Evolutionary conservation across 2,888 invertebrate genomes (phyloP), one percentile per base, ranked within the genome.

Genomic region (Drosophila multiciliata): DNA sequence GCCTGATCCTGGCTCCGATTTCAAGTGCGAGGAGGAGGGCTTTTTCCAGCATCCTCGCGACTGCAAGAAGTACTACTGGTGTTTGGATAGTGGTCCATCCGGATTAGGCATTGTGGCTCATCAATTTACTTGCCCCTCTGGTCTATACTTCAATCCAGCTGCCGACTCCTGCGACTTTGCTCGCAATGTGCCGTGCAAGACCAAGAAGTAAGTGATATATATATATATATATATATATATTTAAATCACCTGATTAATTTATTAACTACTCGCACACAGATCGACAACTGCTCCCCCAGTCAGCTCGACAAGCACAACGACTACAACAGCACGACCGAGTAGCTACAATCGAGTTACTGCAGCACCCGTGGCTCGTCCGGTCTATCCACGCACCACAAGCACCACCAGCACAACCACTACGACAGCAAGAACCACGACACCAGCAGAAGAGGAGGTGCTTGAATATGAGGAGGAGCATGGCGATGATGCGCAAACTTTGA

Each of bases 51-150:
- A 98, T 93, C 98, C 98, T 0, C 95, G 97, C 48, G 98, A 98
- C 92, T 98, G 98, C 93, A 97, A 98, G 92, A 98, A 98, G 92
- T 98, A 98, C 91, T 98, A 97, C 94, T 98, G 98, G 98, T 98
- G 98, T 91, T 94, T 98, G 77, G 97, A 97, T 91, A 97, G 96
- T 85, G 97, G 97, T 4, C 96, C 98, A 0, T 97, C 98, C 0
- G 97, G 97, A 89, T 94, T 97, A 23, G 98, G 98, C 74, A 96
- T 98, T 57, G 97, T 98, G 6, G 98, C 97, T 0, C 97, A 98
- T 94, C 97, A 97, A 91, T 98, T 98, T 91, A 98, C 98, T 0
- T 98, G 98, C 91, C 98, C 98, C 6, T 97, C 98, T 66, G 98
- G 98, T 33, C 94, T 98, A 12, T 97, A 96, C 91, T 98, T 98